These are phyloP conservation scores for Hyppa rectilinea DNA, from an alignment of 2,888 invertebrate species.

Conservation along the genomic window DNA sequence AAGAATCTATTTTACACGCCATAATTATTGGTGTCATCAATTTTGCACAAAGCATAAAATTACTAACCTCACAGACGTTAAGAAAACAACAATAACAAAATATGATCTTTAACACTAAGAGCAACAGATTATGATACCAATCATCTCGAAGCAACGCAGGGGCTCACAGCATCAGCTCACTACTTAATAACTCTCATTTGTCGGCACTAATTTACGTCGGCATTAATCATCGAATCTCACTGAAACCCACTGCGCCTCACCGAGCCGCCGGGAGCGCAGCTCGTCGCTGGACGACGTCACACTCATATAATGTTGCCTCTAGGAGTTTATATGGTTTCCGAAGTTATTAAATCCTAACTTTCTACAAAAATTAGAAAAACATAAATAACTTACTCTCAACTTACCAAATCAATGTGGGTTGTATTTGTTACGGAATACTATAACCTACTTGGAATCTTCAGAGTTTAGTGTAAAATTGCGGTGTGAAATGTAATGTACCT, in stretches of 20 bases:
- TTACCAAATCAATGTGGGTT: not conserved
- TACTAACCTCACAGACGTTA: not conserved
- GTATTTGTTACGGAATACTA: not conserved
- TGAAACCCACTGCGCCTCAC: constrained; percentile 13
- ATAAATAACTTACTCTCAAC: not conserved
- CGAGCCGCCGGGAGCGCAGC: too few species aligned
- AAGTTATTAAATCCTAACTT: not conserved
- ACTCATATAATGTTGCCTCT: not conserved
- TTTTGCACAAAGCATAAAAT: not conserved
- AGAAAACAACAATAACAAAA: not conserved
- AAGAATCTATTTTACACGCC: too few species aligned
- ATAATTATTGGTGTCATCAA: not conserved
- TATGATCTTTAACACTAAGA: constrained; percentile 7
- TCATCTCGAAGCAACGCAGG: not conserved
- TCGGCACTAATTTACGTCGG: constrained; percentile 37
- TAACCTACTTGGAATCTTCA: not conserved
- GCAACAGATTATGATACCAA: constrained; percentile 3
- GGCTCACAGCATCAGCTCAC: constrained; percentile 24
- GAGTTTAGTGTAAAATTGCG: not conserved
- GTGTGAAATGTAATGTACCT: too few species aligned
- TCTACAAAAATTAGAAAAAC: not conserved
- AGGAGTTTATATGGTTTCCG: not conserved
- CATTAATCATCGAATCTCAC: constrained; percentile 38
- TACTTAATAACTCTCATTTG: constrained; percentile 52
- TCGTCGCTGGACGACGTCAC: not conserved